These are phyloP conservation scores for Conus betulinus DNA, from an alignment of 1,140 invertebrate genomes.

Conservation along the genomic window DNA sequence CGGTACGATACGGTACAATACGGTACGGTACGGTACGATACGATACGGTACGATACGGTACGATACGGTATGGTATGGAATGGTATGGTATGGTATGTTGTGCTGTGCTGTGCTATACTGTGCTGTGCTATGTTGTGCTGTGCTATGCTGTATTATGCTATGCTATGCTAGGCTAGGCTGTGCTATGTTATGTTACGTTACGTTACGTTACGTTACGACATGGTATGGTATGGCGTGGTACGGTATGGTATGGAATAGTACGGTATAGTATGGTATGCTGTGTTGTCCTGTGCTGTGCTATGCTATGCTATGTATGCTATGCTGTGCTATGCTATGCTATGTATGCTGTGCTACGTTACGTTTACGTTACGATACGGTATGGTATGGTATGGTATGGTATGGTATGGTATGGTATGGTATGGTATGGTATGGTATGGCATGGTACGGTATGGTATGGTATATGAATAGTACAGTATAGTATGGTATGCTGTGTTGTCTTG, in stretches of 20 bases:
- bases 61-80: too few relatives aligned
- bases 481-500: too few relatives aligned
- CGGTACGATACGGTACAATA: too few relatives aligned
- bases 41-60: too few relatives aligned
- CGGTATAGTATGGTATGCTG: slow-evolving; percentile 49
- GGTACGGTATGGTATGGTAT: not conserved
- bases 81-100: slow-evolving; percentile 51
- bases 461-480: too few relatives aligned
- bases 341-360: not conserved
- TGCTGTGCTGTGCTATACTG: slow-evolving; percentile 35
- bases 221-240: slow-evolving; percentile 51
- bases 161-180: too few relatives aligned
- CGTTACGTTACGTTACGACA: slow-evolving; percentile 40
- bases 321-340: slow-evolving; percentile 30
- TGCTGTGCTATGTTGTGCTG: slow-evolving; percentile 26
- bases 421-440: too few relatives aligned
- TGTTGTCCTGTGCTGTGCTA: slow-evolving; percentile 51
- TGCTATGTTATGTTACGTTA: slow-evolving; percentile 28
- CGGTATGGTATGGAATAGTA: slow-evolving; percentile 53
- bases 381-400: slow-evolving; percentile 26
- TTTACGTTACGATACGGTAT: slow-evolving; percentile 56
- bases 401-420: too few relatives aligned
- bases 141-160: slow-evolving; percentile 44
- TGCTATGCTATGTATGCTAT: slow-evolving; percentile 44
- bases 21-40: too few relatives aligned